phyloP scores from a whole-genome alignment of 23 tunicate species.

The Styela clava region DNA sequence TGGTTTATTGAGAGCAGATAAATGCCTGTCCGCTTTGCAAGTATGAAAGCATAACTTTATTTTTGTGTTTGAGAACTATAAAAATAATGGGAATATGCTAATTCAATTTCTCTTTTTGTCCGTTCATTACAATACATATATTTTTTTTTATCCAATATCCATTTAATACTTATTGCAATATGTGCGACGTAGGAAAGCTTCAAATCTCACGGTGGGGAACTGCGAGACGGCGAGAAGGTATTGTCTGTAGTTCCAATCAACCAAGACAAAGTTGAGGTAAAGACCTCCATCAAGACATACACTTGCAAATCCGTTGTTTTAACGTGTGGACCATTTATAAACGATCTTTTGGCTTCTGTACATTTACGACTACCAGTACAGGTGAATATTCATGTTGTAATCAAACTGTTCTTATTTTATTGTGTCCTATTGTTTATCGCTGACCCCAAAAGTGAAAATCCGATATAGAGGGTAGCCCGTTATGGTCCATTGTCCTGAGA shows the following conservation, averaged over 20 bases:
- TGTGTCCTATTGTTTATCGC: too few relatives aligned
- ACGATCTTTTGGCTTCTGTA: conserved; percentile 20
- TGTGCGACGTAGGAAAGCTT: neutral
- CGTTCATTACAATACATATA: too few relatives aligned
- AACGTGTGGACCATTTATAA: conserved; percentile 79
- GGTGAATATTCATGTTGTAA: conserved; percentile 17
- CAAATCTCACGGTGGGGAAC: conserved; percentile 28
- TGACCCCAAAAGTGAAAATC: too few relatives aligned
- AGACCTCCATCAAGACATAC: conserved; percentile 35
- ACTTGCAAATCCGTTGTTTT: conserved; percentile 47
- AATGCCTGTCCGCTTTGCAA: conserved; percentile 44
- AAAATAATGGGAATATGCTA: neutral
- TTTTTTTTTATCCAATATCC: too few relatives aligned
- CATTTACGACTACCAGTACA: conserved; percentile 33
- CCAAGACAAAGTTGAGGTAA: conserved; percentile 26
- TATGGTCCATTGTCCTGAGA: too few relatives aligned
- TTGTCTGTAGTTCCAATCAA: neutral
- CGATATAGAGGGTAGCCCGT: too few relatives aligned
- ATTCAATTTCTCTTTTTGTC: too few relatives aligned
- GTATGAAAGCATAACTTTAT: conserved; percentile 14
- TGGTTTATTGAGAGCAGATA: conserved; percentile 50
- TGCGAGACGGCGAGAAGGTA: conserved; percentile 50
- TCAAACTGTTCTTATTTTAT: too few relatives aligned
- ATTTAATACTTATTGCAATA: too few relatives aligned
- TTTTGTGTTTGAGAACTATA: neutral